Evolutionary conservation across 1,140 invertebrate genomes (phyloP).

Genomic region (Pseudomyrmex flavicornis): DNA sequence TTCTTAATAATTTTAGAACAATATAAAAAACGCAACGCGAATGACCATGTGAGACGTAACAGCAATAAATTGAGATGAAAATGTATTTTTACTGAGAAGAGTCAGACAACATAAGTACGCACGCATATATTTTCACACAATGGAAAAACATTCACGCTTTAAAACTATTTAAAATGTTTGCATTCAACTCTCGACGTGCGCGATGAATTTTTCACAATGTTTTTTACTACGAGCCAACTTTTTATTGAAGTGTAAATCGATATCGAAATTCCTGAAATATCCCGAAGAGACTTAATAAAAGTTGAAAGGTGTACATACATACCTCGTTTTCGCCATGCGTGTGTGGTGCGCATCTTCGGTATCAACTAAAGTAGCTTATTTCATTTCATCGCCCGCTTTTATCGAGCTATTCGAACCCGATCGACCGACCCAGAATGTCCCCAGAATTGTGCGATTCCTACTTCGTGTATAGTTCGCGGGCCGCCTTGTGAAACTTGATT

Average conservation of each 20-base stretch:
- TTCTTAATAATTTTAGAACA: background rate
- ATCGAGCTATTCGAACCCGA: constrained; percentile 24
- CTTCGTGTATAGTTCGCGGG: constrained; percentile 4
- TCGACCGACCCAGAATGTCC: constrained; percentile 25
- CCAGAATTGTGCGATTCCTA: constrained; percentile 6
- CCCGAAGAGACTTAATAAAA: constrained; percentile 38
- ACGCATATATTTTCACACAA: background rate
- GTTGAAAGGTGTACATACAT: background rate
- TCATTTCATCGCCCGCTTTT: constrained; percentile 41
- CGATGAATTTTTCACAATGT: constrained; percentile 34
- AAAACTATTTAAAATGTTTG: constrained; percentile 38
- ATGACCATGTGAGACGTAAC: background rate
- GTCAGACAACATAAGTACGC: background rate
- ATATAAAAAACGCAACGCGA: background rate
- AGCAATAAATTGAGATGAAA: constrained; percentile 13
- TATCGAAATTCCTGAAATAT: constrained; percentile 23
- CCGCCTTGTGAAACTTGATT: constrained; percentile 17
- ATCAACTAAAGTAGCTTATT: constrained; percentile 25
- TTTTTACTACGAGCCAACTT: constrained; percentile 22
- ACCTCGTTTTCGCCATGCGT: background rate
- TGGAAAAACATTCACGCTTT: background rate
- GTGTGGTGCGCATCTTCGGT: constrained; percentile 7
- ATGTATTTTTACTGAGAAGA: background rate
- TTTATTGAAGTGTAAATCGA: constrained; percentile 32
- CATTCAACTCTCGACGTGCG: constrained; percentile 5